Percentiles rank a stretch among this genome's conserved stretches.
Conservation (phyloP, 2,888 invertebrate species). For the Cabera pusaria region DNA sequence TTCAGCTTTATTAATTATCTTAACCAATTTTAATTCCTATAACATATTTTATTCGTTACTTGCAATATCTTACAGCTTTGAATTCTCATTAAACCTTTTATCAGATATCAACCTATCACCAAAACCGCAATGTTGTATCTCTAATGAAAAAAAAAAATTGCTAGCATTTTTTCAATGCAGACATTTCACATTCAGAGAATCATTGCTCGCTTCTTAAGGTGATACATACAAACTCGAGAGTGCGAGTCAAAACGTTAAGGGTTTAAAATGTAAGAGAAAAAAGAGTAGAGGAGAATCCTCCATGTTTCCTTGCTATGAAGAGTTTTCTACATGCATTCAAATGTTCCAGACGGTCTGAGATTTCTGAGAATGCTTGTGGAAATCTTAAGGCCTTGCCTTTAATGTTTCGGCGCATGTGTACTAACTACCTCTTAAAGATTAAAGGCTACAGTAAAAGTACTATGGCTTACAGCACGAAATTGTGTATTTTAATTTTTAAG, state of each 20-base stretch:
- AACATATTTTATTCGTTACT: no score
- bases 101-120: no score
- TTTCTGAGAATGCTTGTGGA: conserved; percentile 34
- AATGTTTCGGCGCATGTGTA: conserved; percentile 9
- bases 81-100: no score
- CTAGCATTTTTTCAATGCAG: conserved; percentile 41
- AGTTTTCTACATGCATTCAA: conserved; percentile 39
- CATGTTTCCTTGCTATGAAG: conserved; percentile 37
- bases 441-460: conserved; percentile 1
- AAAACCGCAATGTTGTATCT: no score
- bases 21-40: no score
- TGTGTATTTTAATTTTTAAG: neutral
- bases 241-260: conserved; percentile 52
- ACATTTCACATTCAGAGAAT: conserved; percentile 44
- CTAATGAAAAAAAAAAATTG: conserved; percentile 37
- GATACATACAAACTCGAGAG: conserved; percentile 48
- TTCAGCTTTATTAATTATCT: no score
- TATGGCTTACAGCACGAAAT: neutral
- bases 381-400: conserved; percentile 22
- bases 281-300: conserved; percentile 45
- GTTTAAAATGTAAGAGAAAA: conserved; percentile 51
- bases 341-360: conserved; percentile 44
- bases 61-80: no score
- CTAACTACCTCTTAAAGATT: conserved; percentile 4
- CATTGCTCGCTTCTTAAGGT: conserved; percentile 46